These are phyloP conservation scores for Oostethus manadensis DNA, from an alignment of 2,113 vertebrate genomes.

Conservation along the genomic window DNA sequence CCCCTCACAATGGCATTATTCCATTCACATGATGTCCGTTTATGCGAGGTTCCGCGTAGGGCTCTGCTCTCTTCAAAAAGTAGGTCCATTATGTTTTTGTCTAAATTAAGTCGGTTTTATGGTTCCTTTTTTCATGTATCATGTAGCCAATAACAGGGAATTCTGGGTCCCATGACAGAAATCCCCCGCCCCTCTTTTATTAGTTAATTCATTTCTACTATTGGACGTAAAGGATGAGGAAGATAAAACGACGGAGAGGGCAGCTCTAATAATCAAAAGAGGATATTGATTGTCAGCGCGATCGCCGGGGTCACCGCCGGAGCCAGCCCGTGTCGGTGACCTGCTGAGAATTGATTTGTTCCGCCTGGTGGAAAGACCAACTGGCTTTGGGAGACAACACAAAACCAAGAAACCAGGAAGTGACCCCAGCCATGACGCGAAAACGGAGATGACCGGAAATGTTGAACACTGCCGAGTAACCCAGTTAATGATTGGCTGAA, in stretches of 20 bases:
- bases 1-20: no score
- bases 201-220: neutral
- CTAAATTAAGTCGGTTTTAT: no score
- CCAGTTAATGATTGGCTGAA: neutral
- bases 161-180: no score
- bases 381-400: conserved; percentile 1
- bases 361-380: conserved; percentile 17
- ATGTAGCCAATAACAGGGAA: no score
- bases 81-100: no score
- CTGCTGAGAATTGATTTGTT: conserved; percentile 40
- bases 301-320: neutral
- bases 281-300: conserved; percentile 29
- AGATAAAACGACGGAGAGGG: conserved; percentile 18
- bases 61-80: no score
- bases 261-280: conserved; percentile 39
- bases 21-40: no score
- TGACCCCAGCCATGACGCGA: no score
- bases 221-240: conserved; percentile 9
- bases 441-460: neutral
- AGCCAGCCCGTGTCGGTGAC: conserved; percentile 9
- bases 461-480: neutral
- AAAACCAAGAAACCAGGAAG: neutral
- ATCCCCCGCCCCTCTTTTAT: no score
- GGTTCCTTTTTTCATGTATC: no score
- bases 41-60: no score